These are phyloP conservation scores for Mustela lutreola DNA, from an alignment of 2,113 vertebrate genomes.

Conservation along the genomic window DNA sequence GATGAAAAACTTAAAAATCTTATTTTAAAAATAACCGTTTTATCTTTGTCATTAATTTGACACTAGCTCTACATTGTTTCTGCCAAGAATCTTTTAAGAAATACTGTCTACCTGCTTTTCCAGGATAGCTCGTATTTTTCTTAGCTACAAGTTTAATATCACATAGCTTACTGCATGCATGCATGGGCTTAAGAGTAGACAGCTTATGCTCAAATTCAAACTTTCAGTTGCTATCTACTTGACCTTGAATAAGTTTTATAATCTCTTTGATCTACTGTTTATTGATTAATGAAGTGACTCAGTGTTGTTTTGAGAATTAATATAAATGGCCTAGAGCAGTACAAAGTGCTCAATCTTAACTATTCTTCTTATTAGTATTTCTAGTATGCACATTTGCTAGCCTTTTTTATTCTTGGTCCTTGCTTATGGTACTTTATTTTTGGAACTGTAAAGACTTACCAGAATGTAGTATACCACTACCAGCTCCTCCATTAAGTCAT, in stretches of 20 bases:
- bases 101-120: slow-evolving; percentile 2
- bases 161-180: not conserved
- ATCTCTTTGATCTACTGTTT: not conserved
- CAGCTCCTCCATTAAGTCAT: not conserved
- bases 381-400: not conserved
- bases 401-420: not conserved
- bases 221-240: not conserved
- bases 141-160: not conserved
- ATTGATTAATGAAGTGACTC: slow-evolving; percentile 11
- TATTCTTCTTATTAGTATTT: not conserved
- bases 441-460: not conserved
- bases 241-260: slow-evolving; percentile 34
- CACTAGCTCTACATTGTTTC: slow-evolving; percentile 1
- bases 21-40: slow-evolving; percentile 42
- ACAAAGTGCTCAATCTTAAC: not conserved
- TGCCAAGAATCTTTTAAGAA: not conserved
- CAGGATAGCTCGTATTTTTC: not conserved
- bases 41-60: slow-evolving; percentile 33
- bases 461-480: not conserved
- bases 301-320: slow-evolving; percentile 27
- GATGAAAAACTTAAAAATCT: not conserved
- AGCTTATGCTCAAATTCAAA: slow-evolving; percentile 2
- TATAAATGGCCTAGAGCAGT: not conserved
- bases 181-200: not conserved
- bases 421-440: slow-evolving; percentile 21